Evolutionary conservation across 2,888 invertebrate species (phyloP).

Genomic region (Mythimna ferrago): DNA sequence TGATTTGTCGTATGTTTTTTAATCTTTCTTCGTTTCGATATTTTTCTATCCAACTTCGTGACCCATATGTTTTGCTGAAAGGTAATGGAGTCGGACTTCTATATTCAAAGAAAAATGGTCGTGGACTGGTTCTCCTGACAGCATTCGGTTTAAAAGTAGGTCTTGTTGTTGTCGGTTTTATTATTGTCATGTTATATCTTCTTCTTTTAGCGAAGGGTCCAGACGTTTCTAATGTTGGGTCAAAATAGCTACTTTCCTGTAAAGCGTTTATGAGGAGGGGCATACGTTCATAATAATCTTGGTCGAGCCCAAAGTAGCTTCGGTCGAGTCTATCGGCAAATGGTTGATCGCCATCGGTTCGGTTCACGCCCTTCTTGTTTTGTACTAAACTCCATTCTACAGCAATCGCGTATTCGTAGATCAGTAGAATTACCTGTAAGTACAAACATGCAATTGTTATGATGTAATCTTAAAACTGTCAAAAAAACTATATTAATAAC

Average conservation of each 20-base stretch:
- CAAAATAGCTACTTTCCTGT: slow-evolving; percentile 83
- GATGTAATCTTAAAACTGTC: background rate
- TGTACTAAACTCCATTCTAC: slow-evolving; percentile 87
- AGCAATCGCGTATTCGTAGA: slow-evolving; percentile 88
- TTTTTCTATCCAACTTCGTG: slow-evolving; percentile 84
- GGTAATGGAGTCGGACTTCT: slow-evolving; percentile 83
- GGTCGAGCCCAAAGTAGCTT: slow-evolving; percentile 84
- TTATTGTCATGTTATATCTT: slow-evolving; percentile 59
- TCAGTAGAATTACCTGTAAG: slow-evolving; percentile 88
- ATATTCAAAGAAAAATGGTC: slow-evolving; percentile 88
- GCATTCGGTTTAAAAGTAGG: slow-evolving; percentile 63
- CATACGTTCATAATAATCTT: slow-evolving; percentile 88
- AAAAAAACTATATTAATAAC: slow-evolving; percentile 10
- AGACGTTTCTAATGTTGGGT: slow-evolving; percentile 73
- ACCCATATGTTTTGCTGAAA: slow-evolving; percentile 81
- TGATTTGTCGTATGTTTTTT: slow-evolving; percentile 84
- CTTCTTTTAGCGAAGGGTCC: slow-evolving; percentile 62
- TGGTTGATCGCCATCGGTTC: slow-evolving; percentile 73
- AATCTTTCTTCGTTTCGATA: slow-evolving; percentile 86
- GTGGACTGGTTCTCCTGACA: slow-evolving; percentile 85
- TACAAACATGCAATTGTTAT: slow-evolving; percentile 37
- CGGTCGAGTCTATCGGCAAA: slow-evolving; percentile 85
- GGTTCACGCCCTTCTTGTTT: slow-evolving; percentile 71
- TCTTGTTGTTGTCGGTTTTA: slow-evolving; percentile 62
- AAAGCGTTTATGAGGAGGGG: slow-evolving; percentile 86